These are phyloP conservation scores for Euzetes globulus DNA, from an alignment of 2,888 invertebrate species.

Conservation along the genomic window DNA sequence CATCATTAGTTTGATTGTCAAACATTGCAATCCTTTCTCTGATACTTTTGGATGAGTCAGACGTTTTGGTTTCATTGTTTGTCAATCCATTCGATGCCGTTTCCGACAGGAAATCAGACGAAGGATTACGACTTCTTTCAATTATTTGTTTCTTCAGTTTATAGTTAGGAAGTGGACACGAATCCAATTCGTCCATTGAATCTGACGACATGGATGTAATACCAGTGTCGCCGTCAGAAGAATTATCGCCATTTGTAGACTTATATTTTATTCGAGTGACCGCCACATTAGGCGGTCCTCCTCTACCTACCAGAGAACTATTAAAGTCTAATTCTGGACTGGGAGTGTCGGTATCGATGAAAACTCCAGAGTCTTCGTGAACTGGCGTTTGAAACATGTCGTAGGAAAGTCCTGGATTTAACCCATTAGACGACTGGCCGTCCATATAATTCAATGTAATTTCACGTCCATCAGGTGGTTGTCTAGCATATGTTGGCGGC, in stretches of 20 bases:
- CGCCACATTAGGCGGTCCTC: background rate
- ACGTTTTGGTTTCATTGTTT: background rate
- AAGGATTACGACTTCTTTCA: slow-evolving; percentile 16
- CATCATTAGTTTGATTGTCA: background rate
- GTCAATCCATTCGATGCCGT: slow-evolving; percentile 22
- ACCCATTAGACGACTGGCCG: background rate
- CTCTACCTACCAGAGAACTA: background rate
- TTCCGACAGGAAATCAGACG: slow-evolving; percentile 21
- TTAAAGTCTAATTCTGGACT: slow-evolving; percentile 30
- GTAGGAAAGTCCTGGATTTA: background rate
- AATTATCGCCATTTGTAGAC: background rate
- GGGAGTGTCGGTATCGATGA: slow-evolving; percentile 30
- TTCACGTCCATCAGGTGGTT: slow-evolving; percentile 74
- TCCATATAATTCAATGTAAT: slow-evolving; percentile 15
- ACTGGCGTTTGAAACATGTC: slow-evolving; percentile 17
- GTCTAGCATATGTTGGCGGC: slow-evolving; percentile 56
- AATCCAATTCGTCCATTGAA: slow-evolving; percentile 30
- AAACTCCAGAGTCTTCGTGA: slow-evolving; percentile 38
- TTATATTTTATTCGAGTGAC: slow-evolving; percentile 18
- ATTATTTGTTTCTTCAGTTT: slow-evolving; percentile 17
- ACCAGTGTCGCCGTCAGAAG: slow-evolving; percentile 15
- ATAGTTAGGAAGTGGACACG: slow-evolving; percentile 13
- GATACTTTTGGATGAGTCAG: background rate
- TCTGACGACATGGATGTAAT: slow-evolving; percentile 27
- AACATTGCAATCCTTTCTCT: slow-evolving; percentile 24